phyloP scores from a whole-genome alignment of 2,888 invertebrate genomes.

The Idaea biselata region DNA sequence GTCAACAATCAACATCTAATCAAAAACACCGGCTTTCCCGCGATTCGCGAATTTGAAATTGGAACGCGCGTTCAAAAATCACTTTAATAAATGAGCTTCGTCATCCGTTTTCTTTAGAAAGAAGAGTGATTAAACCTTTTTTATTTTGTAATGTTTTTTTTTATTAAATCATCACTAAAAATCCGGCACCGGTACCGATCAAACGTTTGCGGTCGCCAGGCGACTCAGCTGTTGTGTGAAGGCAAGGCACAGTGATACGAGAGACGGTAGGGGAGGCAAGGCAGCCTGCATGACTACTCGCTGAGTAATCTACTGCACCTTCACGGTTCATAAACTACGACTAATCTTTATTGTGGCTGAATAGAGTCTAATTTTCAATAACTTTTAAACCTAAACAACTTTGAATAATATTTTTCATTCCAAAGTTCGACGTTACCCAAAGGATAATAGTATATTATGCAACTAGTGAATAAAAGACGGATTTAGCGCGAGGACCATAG shows the following conservation, averaged over 20 bases:
- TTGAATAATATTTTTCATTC: neutral
- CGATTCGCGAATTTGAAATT: constrained; percentile 33
- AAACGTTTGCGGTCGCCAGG: constrained; percentile 68
- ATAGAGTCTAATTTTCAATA: constrained; percentile 13
- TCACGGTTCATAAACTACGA: constrained; percentile 49
- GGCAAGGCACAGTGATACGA: constrained; percentile 40
- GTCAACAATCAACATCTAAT: constrained; percentile 4
- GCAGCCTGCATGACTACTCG: constrained; percentile 64
- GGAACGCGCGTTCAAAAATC: constrained; percentile 29
- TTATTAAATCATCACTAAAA: constrained; percentile 10
- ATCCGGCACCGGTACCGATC: constrained; percentile 48
- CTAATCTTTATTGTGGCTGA: constrained; percentile 11
- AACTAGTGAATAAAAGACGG: no score
- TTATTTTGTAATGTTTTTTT: constrained; percentile 21
- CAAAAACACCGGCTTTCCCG: constrained; percentile 30
- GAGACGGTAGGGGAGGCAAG: constrained; percentile 44
- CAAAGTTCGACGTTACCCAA: neutral
- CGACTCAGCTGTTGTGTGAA: constrained; percentile 55
- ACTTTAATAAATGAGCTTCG: constrained; percentile 19
- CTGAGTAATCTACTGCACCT: constrained; percentile 72
- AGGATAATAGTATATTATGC: no score
- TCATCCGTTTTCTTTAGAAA: constrained; percentile 15
- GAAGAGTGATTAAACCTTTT: constrained; percentile 21
- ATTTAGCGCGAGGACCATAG: no score
- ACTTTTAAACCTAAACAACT: constrained; percentile 1